Conservation (phyloP, 2,888 invertebrate genomes). For the Dorcus parallelipipedus region DNA sequence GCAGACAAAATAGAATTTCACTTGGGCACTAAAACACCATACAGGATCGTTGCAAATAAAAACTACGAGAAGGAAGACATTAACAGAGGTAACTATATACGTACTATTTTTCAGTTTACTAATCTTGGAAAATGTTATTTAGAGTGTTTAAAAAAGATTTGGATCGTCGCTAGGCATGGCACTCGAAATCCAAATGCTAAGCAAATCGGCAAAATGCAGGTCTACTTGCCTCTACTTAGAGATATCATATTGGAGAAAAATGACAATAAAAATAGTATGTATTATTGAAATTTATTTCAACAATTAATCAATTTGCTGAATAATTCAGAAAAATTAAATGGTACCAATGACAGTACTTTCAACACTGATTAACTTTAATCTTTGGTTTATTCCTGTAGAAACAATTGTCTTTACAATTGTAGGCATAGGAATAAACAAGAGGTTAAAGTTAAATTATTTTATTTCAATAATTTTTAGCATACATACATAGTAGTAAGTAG, state of each 20-base stretch:
- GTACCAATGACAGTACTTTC: no score
- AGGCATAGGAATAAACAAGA: no score
- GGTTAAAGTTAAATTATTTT: no score
- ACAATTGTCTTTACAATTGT: no score
- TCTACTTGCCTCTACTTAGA: slow-evolving; percentile 52
- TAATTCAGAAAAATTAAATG: no score
- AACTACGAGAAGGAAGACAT: slow-evolving; percentile 59
- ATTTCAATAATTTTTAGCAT: no score
- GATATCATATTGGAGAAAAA: slow-evolving; percentile 54
- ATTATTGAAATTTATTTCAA: not conserved
- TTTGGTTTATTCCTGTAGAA: no score
- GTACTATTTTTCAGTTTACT: not conserved
- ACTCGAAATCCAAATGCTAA: slow-evolving; percentile 65
- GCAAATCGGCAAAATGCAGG: slow-evolving; percentile 45
- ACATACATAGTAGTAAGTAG: no score
- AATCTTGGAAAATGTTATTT: not conserved
- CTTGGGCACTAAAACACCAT: slow-evolving; percentile 70
- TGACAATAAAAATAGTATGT: slow-evolving; percentile 12
- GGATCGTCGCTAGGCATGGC: slow-evolving; percentile 76
- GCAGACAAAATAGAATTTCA: slow-evolving; percentile 42
- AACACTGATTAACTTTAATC: no score
- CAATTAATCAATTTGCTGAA: no score
- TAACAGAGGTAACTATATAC: slow-evolving; percentile 38
- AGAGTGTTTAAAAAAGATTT: slow-evolving; percentile 55
- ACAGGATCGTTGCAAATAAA: slow-evolving; percentile 64